Conservation (phyloP, 2,888 invertebrate genomes). For the Clostera curtula region DNA sequence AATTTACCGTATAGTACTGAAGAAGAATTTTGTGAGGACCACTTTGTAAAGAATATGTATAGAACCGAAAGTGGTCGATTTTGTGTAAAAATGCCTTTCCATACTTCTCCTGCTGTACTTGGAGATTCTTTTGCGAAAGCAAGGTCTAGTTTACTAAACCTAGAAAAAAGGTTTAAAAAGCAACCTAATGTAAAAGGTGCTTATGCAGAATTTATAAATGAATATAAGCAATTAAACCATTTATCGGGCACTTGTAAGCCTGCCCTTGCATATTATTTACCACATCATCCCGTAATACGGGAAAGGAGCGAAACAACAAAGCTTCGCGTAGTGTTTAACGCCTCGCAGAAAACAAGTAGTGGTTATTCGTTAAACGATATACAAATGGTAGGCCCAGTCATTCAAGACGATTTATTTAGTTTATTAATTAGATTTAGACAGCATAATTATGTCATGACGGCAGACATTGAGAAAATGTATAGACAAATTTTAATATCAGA, state of each 20-base stretch:
- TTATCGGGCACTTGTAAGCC: neutral
- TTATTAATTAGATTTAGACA: slow-evolving; percentile 6
- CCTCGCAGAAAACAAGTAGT: slow-evolving; percentile 2
- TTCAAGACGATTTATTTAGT: slow-evolving; percentile 7
- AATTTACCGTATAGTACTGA: neutral
- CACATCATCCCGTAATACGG: neutral
- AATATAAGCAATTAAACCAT: neutral
- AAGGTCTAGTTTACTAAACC: neutral
- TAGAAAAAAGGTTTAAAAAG: too few species aligned
- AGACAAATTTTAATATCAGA: slow-evolving; percentile 1
- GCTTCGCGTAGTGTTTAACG: too few species aligned
- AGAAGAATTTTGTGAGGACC: too few species aligned
- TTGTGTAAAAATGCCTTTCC: neutral
- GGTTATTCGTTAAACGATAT: slow-evolving; percentile 8
- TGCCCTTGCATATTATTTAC: too few species aligned
- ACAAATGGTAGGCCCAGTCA: slow-evolving; percentile 4
- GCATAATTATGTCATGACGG: slow-evolving; percentile 4
- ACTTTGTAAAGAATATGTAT: neutral
- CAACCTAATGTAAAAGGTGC: too few species aligned
- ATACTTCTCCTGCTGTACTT: too few species aligned
- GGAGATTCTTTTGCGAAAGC: neutral
- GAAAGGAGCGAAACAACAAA: neutral
- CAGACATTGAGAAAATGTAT: slow-evolving; percentile 9
- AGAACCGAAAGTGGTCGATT: neutral
- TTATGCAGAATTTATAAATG: too few species aligned